Conservation (phyloP, 2,797 vertebrate species). For the Anabacerthia variegaticeps region DNA sequence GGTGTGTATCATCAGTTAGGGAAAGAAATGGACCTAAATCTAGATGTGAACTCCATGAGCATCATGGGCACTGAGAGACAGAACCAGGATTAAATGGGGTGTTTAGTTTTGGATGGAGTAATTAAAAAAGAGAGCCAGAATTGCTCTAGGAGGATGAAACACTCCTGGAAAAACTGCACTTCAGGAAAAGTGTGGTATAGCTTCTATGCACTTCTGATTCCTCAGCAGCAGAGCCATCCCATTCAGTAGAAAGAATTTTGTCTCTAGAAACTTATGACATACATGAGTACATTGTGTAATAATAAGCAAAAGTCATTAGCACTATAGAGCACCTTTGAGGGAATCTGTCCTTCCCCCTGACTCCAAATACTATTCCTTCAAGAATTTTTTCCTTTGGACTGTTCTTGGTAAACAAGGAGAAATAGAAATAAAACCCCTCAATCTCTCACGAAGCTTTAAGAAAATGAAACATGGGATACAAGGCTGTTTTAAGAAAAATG, state of each 20-base stretch:
- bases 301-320: background rate
- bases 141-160: background rate
- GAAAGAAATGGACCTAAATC: background rate
- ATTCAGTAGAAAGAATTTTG: background rate
- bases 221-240: background rate
- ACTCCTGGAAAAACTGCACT: background rate
- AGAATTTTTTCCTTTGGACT: background rate
- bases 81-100: background rate
- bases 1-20: background rate
- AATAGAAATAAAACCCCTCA: background rate
- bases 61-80: background rate
- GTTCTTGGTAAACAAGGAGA: background rate
- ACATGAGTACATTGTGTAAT: background rate
- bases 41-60: background rate
- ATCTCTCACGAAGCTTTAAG: background rate
- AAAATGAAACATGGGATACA: background rate
- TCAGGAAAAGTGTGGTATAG: background rate
- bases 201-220: background rate
- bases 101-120: background rate
- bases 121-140: background rate
- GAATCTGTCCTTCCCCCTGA: background rate
- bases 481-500: background rate
- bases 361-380: background rate
- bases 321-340: background rate
- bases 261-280: background rate